phyloP scores from a whole-genome alignment of 1,140 invertebrate genomes.

The Holcopasites calliopsidis region DNA sequence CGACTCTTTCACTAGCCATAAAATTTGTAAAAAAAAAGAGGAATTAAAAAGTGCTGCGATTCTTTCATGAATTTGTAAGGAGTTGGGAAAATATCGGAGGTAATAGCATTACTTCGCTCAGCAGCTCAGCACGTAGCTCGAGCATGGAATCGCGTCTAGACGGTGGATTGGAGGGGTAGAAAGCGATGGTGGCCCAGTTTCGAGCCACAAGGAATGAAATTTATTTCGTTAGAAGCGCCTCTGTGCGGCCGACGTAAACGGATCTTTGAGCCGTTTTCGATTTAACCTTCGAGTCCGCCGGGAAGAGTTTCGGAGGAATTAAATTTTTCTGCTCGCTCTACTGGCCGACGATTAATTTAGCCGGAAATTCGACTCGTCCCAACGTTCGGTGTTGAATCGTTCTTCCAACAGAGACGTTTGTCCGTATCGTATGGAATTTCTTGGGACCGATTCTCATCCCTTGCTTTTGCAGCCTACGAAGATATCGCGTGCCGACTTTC shows the following conservation, averaged over 20 bases:
- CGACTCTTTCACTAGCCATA: too few species aligned
- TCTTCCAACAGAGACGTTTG: not conserved
- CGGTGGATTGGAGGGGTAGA: slow-evolving; percentile 6
- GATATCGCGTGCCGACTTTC: slow-evolving; percentile 45
- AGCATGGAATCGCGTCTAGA: slow-evolving; percentile 1
- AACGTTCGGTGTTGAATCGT: not conserved
- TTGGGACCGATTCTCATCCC: not conserved
- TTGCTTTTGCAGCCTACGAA: too few species aligned
- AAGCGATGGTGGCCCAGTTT: slow-evolving; percentile 27
- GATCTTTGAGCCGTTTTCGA: slow-evolving; percentile 37
- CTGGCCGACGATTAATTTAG: slow-evolving; percentile 10
- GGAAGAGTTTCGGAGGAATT: slow-evolving; percentile 13
- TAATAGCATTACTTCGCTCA: not conserved
- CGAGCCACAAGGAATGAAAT: slow-evolving; percentile 25
- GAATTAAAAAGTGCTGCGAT: not conserved
- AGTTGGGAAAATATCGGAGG: slow-evolving; percentile 3
- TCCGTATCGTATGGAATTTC: not conserved
- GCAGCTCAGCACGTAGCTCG: not conserved
- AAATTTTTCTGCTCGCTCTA: slow-evolving; percentile 32
- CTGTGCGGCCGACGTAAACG: slow-evolving; percentile 38
- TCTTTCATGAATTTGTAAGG: not conserved
- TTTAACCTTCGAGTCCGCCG: slow-evolving; percentile 10
- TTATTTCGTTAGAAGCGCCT: slow-evolving; percentile 37
- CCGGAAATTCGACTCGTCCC: not conserved
- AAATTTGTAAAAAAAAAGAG: not conserved